phyloP scores from a whole-genome alignment of 1,140 invertebrate genomes.

The Drosophila carrolli region DNA sequence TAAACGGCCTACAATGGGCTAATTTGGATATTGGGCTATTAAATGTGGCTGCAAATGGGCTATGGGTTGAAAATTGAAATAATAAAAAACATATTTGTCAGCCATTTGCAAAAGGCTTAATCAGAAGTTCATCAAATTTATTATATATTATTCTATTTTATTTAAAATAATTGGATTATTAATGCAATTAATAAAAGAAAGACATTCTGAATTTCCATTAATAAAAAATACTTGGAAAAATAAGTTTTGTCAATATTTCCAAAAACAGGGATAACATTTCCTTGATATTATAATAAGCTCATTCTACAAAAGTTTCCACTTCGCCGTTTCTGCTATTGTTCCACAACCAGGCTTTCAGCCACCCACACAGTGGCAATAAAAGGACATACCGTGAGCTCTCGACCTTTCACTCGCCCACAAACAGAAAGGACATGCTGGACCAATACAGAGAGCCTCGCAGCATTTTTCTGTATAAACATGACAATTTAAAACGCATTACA shows the following conservation, averaged over 20 bases:
- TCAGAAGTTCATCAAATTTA: neutral
- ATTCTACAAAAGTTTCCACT: neutral
- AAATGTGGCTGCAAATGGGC: conserved; percentile 5
- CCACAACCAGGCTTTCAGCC: conserved; percentile 25
- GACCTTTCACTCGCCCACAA: conserved; percentile 13
- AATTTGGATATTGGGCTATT: conserved; percentile 3
- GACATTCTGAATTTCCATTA: too few relatives aligned
- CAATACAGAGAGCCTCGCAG: conserved; percentile 15
- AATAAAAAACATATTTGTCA: neutral
- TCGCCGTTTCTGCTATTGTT: conserved; percentile 27
- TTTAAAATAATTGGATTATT: neutral
- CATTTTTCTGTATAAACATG: conserved; percentile 74
- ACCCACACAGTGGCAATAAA: conserved; percentile 19
- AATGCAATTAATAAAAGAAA: neutral
- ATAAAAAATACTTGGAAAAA: too few relatives aligned
- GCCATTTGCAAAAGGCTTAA: neutral
- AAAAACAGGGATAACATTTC: too few relatives aligned
- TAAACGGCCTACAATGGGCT: conserved; percentile 38
- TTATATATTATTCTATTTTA: neutral
- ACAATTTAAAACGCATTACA: conserved; percentile 83
- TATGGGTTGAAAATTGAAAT: neutral
- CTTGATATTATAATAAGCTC: too few relatives aligned
- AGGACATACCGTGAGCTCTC: conserved; percentile 28
- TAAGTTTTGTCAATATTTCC: too few relatives aligned
- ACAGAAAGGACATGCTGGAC: conserved; percentile 21